Conservation (phyloP, 2,888 invertebrate species). For the Entomobrya proxima region DNA sequence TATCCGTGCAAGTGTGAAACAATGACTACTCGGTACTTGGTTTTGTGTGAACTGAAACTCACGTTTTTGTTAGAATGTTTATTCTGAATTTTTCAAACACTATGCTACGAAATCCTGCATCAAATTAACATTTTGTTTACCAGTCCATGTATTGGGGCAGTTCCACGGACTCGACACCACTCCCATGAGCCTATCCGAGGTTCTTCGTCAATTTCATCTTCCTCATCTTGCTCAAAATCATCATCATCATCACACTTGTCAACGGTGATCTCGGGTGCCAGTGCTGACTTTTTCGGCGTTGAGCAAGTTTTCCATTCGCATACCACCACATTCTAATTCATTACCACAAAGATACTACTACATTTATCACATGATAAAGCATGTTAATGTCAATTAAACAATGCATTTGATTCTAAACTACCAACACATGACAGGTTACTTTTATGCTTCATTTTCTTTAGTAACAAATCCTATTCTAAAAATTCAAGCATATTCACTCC, state of each 20-base stretch:
- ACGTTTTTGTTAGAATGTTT: no score
- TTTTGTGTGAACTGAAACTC: no score
- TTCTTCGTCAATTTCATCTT: slow-evolving; percentile 47
- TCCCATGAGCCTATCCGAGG: slow-evolving; percentile 62
- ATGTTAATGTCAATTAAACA: not conserved
- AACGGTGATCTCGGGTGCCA: slow-evolving; percentile 56
- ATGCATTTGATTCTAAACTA: no score
- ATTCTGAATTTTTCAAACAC: no score
- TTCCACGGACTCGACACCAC: slow-evolving; percentile 61
- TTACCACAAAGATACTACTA: slow-evolving; percentile 27
- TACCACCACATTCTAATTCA: slow-evolving; percentile 10
- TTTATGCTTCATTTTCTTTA: no score
- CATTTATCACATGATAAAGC: slow-evolving; percentile 29
- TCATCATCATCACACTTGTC: slow-evolving; percentile 48
- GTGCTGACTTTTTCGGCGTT: slow-evolving; percentile 47
- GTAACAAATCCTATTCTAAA: no score
- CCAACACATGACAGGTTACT: no score
- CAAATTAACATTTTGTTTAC: slow-evolving; percentile 33
- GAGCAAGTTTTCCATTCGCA: slow-evolving; percentile 45
- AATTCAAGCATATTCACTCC: no score
- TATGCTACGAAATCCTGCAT: not conserved
- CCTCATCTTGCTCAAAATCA: slow-evolving; percentile 43
- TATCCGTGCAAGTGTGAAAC: no score
- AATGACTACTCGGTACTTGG: no score
- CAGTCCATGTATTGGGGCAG: slow-evolving; percentile 55